A percentile compares a stretch with the other conserved stretches of the same genome.
Conservation (phyloP, 2,113 vertebrate genomes). For the Nesogale talazaci region DNA sequence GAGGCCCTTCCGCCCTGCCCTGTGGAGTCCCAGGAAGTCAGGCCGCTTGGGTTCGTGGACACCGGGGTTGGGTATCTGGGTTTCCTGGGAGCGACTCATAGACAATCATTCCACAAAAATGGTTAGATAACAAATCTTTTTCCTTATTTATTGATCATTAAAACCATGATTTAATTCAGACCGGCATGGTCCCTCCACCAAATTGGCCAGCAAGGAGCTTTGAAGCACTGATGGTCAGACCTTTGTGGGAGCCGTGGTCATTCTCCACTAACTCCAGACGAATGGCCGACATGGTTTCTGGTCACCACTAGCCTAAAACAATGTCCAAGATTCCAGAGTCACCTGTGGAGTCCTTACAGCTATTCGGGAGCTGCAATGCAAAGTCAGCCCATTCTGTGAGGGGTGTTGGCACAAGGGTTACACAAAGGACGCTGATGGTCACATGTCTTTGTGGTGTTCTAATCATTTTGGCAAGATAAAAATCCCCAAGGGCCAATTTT, state of each 20-base stretch:
- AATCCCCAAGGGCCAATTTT: neutral
- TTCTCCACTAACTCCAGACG: neutral
- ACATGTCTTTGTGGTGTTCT: neutral
- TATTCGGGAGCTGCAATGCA: neutral
- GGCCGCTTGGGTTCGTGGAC: too few relatives aligned
- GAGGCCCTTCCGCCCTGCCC: neutral
- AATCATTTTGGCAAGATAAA: constrained; percentile 39
- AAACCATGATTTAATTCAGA: neutral
- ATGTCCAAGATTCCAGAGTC: constrained; percentile 23
- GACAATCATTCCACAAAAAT: neutral
- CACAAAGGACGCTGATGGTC: neutral
- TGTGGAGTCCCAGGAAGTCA: too few relatives aligned
- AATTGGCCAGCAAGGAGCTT: neutral
- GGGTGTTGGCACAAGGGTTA: neutral
- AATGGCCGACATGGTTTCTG: neutral
- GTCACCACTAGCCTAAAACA: neutral
- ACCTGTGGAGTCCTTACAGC: neutral
- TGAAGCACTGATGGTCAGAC: neutral
- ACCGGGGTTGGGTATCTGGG: neutral
- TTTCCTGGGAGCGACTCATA: neutral
- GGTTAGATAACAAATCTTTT: neutral
- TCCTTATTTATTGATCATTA: neutral
- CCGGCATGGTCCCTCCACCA: neutral
- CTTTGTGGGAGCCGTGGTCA: neutral
- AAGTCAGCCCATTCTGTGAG: neutral